Conservation (phyloP, 2,888 invertebrate species). For the Ethmia dodecea region DNA sequence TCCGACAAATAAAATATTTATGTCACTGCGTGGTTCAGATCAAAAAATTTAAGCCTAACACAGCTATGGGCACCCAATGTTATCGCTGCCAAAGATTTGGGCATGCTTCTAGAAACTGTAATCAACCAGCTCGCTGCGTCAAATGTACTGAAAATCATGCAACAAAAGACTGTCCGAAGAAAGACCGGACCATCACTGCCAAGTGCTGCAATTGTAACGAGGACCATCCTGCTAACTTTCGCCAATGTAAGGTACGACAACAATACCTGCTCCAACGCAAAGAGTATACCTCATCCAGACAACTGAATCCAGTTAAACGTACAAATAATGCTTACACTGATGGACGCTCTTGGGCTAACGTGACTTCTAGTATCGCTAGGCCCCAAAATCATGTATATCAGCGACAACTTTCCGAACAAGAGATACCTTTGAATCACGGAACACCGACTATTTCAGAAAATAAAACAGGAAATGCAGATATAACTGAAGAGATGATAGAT, state of each 20-base stretch:
- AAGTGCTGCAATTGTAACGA: slow-evolving; percentile 4
- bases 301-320: too few relatives aligned
- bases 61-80: slow-evolving; percentile 10
- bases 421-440: too few relatives aligned
- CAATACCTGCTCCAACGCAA: neutral
- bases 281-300: neutral
- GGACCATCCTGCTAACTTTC: slow-evolving; percentile 11
- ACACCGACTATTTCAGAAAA: neutral
- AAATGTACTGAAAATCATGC: slow-evolving; percentile 8
- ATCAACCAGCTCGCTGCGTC: slow-evolving; percentile 9
- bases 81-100: slow-evolving; percentile 17
- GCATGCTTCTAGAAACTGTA: slow-evolving; percentile 12
- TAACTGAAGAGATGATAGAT: slow-evolving; percentile 7
- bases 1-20: slow-evolving; percentile 5
- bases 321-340: too few relatives aligned
- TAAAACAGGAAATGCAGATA: too few relatives aligned
- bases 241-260: slow-evolving; percentile 2
- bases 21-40: slow-evolving; percentile 2
- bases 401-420: neutral
- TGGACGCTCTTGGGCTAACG: neutral
- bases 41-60: neutral
- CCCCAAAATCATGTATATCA: too few relatives aligned
- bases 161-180: slow-evolving; percentile 6
- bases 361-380: too few relatives aligned
- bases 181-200: neutral